Percentiles rank a stretch among this genome's conserved stretches.
Conservation (phyloP, 2,113 vertebrate species). For the Zingel zingel region DNA sequence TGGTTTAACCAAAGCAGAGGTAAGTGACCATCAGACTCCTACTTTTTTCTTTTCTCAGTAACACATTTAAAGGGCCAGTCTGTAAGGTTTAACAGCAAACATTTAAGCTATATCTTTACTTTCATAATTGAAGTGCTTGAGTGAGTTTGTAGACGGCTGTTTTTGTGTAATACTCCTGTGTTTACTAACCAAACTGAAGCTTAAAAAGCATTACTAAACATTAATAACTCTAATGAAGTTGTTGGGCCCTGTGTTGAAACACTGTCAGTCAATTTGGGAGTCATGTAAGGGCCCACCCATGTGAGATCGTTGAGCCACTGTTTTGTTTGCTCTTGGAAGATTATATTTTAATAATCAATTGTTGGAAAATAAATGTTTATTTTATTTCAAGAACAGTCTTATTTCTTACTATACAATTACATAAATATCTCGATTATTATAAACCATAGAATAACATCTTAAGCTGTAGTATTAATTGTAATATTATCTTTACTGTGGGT, state of each 20-base stretch:
- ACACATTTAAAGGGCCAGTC: conserved; percentile 21
- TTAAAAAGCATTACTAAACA: neutral
- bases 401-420: neutral
- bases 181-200: neutral
- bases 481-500: neutral
- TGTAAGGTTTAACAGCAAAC: neutral
- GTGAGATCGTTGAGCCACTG: neutral
- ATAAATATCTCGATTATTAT: neutral
- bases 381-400: neutral
- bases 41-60: neutral
- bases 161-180: neutral
- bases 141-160: neutral
- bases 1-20: conserved; percentile 52
- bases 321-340: neutral
- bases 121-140: neutral
- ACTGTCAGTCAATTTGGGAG: neutral
- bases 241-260: neutral
- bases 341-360: neutral
- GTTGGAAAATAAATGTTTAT: neutral
- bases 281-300: neutral
- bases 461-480: too few relatives aligned
- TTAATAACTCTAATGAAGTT: neutral
- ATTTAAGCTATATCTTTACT: neutral
- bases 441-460: neutral
- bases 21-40: conserved; percentile 25